Evolutionary conservation across 2,888 invertebrate species (phyloP).

Genomic region (Dynastes tityus): DNA sequence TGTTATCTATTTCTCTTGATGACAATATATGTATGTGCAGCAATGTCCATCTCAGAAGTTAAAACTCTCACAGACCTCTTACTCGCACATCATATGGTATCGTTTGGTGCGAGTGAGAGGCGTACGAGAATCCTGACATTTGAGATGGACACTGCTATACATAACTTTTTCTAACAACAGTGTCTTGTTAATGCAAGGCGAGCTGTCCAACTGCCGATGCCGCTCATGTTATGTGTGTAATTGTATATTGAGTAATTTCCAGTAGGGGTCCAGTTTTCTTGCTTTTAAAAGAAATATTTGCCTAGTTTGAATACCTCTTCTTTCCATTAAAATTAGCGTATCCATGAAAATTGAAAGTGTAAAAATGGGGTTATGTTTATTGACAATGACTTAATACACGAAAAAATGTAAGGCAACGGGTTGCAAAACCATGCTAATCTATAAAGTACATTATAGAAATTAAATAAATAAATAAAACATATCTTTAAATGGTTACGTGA

Average conservation of each 20-base stretch:
- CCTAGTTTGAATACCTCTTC: too few relatives aligned
- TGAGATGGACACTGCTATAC: not conserved
- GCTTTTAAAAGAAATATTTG: too few relatives aligned
- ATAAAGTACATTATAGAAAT: not conserved
- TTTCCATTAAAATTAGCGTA: not conserved
- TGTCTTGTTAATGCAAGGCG: not conserved
- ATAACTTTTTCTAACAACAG: conserved; percentile 22
- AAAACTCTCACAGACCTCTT: too few relatives aligned
- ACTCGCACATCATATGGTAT: too few relatives aligned
- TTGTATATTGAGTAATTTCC: not conserved
- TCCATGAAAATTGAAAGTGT: not conserved
- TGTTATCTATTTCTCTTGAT: conserved; percentile 32
- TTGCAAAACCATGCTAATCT: not conserved
- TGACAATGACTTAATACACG: not conserved
- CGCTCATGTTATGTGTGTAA: not conserved
- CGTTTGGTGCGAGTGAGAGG: too few relatives aligned
- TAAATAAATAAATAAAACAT: not conserved
- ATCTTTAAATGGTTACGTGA: not conserved
- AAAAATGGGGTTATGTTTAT: conserved; percentile 1
- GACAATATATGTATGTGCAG: conserved; percentile 28
- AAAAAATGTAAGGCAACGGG: not conserved
- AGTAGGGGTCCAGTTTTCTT: too few relatives aligned
- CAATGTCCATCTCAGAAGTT: too few relatives aligned
- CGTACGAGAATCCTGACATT: too few relatives aligned
- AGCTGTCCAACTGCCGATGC: too few relatives aligned